These are phyloP conservation scores for Syngnathoides biaculeatus DNA, from an alignment of 2,113 vertebrate species.

Conservation along the genomic window DNA sequence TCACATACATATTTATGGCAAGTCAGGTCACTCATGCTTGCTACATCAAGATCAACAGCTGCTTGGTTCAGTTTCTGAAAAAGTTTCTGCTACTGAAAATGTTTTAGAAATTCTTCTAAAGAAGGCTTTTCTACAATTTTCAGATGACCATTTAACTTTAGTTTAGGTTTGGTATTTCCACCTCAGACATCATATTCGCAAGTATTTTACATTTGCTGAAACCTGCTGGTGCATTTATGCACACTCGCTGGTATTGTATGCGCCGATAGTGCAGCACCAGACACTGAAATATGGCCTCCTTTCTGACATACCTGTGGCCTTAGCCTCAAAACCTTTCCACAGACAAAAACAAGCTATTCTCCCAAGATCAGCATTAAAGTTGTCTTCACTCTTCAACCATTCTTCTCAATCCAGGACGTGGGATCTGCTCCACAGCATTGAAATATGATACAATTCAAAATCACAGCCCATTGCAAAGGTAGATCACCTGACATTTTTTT, in stretches of 20 bases:
- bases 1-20: conserved; percentile 32
- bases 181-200: conserved; percentile 22
- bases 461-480: conserved; percentile 40
- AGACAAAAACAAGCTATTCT: conserved; percentile 60
- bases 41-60: not conserved
- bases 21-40: conserved; percentile 35
- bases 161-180: conserved; percentile 9
- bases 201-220: conserved; percentile 44
- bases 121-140: not conserved
- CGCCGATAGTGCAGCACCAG: conserved; percentile 59
- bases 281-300: conserved; percentile 67
- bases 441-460: conserved; percentile 47
- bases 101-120: not conserved
- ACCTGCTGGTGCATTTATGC: conserved; percentile 63
- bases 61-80: conserved; percentile 19
- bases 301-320: conserved; percentile 75
- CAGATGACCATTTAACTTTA: not conserved
- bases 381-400: conserved; percentile 48
- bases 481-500: conserved; percentile 31
- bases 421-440: conserved; percentile 40
- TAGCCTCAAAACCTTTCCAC: conserved; percentile 68
- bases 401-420: conserved; percentile 58
- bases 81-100: not conserved
- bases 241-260: conserved; percentile 52
- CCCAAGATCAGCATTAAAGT: conserved; percentile 52